Evolutionary conservation across 1,140 invertebrate species (phyloP), one percentile per base, ranked within the genome.

Genomic region (Gonatopus flavifemur): DNA sequence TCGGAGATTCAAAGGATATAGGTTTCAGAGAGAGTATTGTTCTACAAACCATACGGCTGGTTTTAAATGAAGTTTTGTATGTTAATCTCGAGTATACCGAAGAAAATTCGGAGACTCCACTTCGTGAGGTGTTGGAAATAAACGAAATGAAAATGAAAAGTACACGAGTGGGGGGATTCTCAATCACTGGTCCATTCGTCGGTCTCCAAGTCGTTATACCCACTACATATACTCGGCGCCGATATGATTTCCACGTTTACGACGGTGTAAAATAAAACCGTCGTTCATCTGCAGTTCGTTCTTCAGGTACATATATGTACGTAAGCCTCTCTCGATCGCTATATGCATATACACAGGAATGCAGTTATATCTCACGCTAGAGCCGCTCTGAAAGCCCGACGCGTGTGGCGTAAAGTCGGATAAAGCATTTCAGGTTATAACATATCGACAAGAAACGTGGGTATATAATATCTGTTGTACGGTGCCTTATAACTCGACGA

Each of bases 241-340:
- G 49, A 62, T 62, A 62, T 42, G 44, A 54, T 57, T 57, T 61
- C 57, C 54, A 16, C 54, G 58, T 57, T 53, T 54, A 59, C 49
- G 57, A 61, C 38, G 30, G 49, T 49, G 59, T 61, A 59, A 62
- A 62, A 61, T 52, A 54, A 62, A 50, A 48, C 53, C 42, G 13
- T 21, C 7, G 13, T 51, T 15, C 42, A 18, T 15, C 28, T 39
- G 31, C 39, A 21, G 33, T 44, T 30, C 24, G 25, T 30, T 16
- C 33, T 25, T 45, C 16, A n/a, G n/a, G n/a, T n/a, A n/a, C n/a
- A n/a, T n/a, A n/a, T n/a, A n/a, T n/a, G n/a, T n/a, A n/a, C 38
- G 41, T 48, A 36, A 49, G 38, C 20, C 28, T 45, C 42, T 46
- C 37, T 49, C 45, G 39, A n/a, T n/a, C 38, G 21, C 50, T 3